Conservation (phyloP, 2,113 vertebrate species). For the Climacteris rufus region DNA sequence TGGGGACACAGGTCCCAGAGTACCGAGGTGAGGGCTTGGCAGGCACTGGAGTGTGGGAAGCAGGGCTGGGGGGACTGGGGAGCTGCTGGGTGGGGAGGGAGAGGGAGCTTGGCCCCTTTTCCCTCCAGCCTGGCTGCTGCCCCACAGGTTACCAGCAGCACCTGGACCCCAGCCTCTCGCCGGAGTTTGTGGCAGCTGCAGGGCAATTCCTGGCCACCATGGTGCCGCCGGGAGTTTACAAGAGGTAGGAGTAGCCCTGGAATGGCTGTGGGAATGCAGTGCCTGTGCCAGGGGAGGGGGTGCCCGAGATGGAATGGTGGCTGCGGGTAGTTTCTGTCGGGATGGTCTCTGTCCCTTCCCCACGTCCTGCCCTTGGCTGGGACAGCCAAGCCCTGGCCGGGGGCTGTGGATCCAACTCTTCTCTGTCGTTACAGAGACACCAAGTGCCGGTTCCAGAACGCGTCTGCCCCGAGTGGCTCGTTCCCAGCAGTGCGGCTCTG, state of each 20-base stretch:
- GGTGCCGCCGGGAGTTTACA: conserved; percentile 85
- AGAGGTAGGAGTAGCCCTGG: conserved; percentile 68
- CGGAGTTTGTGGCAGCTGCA: conserved; percentile 73
- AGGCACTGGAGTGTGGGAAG: neutral
- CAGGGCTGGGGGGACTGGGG: no score
- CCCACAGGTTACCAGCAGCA: conserved; percentile 81
- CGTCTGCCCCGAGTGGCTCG: neutral
- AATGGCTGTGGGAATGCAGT: neutral
- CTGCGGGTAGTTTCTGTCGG: neutral
- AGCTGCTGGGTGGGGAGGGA: neutral
- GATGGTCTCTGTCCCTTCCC: neutral
- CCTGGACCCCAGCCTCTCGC: conserved; percentile 79
- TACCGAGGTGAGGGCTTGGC: conserved; percentile 77
- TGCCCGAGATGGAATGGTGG: neutral
- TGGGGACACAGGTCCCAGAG: conserved; percentile 23
- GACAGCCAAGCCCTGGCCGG: neutral
- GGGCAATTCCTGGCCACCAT: conserved; percentile 77
- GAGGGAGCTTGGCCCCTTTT: neutral
- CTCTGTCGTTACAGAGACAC: conserved; percentile 71
- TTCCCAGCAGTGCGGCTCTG: conserved; percentile 84
- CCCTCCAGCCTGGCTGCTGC: neutral
- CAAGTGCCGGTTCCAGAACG: conserved; percentile 73
- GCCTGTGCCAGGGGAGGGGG: neutral
- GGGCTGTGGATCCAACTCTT: neutral
- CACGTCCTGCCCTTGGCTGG: neutral